phyloP scores from a whole-genome alignment of 2,113 vertebrate species.

The Isurus oxyrinchus region DNA sequence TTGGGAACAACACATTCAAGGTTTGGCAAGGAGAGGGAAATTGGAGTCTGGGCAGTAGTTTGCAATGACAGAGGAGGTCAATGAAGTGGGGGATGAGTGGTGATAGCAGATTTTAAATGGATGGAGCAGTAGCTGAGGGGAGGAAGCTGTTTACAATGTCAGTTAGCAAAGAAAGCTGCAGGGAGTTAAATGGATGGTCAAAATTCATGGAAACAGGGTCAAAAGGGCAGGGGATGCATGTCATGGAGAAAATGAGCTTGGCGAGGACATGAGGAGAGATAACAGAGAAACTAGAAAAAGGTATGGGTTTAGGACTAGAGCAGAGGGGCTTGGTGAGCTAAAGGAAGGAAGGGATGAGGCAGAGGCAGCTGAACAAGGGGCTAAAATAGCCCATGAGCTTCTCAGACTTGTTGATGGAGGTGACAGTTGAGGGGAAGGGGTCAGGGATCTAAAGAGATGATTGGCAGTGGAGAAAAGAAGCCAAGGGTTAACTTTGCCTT shows the following conservation, averaged over 20 bases:
- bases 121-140: background rate
- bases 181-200: background rate
- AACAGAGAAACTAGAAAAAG: background rate
- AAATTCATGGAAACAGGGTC: background rate
- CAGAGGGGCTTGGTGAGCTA: background rate
- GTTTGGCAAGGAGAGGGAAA: background rate
- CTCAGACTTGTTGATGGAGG: background rate
- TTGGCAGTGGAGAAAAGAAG: no score
- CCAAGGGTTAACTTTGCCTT: no score
- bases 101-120: background rate
- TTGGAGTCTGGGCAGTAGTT: background rate
- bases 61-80: background rate
- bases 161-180: background rate
- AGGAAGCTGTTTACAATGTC: background rate
- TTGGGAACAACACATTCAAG: background rate
- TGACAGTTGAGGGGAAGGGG: no score
- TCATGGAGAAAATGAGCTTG: no score
- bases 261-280: background rate
- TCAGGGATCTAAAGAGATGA: no score
- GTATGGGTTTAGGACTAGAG: background rate
- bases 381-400: background rate
- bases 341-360: background rate
- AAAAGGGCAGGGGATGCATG: background rate
- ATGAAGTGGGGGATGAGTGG: background rate
- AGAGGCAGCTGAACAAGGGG: background rate